Evolutionary conservation across 2,797 vertebrate genomes (phyloP), one percentile per base, ranked within the genome.

Genomic region (Muraenolepis orangiensis): DNA sequence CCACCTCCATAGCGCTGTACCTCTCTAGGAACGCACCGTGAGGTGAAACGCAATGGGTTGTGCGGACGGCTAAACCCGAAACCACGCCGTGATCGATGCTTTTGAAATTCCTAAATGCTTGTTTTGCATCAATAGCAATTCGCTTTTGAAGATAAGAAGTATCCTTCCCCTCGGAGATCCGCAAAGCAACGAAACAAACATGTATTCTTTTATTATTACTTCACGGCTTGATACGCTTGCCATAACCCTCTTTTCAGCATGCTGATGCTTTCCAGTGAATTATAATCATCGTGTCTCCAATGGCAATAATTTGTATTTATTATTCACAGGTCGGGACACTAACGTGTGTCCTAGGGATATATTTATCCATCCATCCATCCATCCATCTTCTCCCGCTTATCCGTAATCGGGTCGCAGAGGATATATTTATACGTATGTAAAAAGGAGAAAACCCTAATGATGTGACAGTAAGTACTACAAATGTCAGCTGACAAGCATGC

Each of bases 401-500:
- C n/a, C n/a, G n/a, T n/a, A n/a, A n/a, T n/a, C n/a, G n/a, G n/a
- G n/a, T n/a, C n/a, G n/a, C n/a, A n/a, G n/a, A n/a, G 20, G 7
- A 57, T n/a, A 23, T n/a, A 57, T 71, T 13, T 3, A 71, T 42
- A 26, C 1, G 13, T 6, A 71, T 46, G 2, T 29, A 38, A n/a
- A 20, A 13, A 8, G 29, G 28, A 16, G 29, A 28, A 13, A 7
- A 70, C 10, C 72, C 72, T 73, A 70, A 57, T 69, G 71, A 73
- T 76, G 71, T 29, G 36, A 23, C 69, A 67, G 76, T 14, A 69
- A 74, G 32, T 66, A 30, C 71, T 57, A 34, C 66, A 72, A 70
- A 20, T 2, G 69, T 84, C 72, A 29, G 61, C 71, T 71, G 78
- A 64, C 67, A 77, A 80, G 70, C 76, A 69, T 79, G 76, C 81